phyloP scores from a whole-genome alignment of 2,888 invertebrate genomes.

The Terebella lapidaria region DNA sequence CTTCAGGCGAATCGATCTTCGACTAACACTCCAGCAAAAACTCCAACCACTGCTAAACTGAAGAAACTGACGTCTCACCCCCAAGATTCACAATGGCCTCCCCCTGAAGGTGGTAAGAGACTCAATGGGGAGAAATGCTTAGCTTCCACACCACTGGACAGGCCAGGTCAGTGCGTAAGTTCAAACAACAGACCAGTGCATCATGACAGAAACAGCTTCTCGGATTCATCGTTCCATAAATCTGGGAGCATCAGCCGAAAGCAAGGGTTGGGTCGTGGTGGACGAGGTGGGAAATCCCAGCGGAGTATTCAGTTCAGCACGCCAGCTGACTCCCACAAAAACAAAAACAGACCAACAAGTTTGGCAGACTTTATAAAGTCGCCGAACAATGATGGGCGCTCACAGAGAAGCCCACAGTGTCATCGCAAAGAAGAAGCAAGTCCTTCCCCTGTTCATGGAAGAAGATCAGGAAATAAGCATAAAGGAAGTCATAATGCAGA shows the following conservation, averaged over 20 bases:
- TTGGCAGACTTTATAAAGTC: neutral
- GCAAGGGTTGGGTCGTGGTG: neutral
- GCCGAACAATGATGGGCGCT: neutral
- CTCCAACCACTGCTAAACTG: conserved; percentile 20
- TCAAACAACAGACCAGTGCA: neutral
- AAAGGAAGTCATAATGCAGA: too few relatives aligned
- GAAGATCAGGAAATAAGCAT: neutral
- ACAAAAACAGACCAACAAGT: neutral
- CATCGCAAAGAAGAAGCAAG: neutral
- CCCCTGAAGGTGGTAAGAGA: neutral
- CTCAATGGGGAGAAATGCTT: too few relatives aligned
- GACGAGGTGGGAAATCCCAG: neutral
- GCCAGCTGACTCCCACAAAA: neutral
- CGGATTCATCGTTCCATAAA: neutral
- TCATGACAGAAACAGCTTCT: neutral
- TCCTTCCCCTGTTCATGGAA: neutral
- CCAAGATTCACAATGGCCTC: neutral
- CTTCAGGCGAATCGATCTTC: conserved; percentile 33
- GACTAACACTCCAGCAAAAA: conserved; percentile 37
- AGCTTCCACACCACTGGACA: neutral
- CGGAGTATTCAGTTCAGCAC: neutral
- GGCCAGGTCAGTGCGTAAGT: neutral
- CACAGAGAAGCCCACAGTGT: neutral
- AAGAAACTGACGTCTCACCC: neutral
- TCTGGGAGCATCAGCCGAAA: neutral